Evolutionary conservation across 2,888 invertebrate species (phyloP).

Genomic region (Eristalis pertinax): DNA sequence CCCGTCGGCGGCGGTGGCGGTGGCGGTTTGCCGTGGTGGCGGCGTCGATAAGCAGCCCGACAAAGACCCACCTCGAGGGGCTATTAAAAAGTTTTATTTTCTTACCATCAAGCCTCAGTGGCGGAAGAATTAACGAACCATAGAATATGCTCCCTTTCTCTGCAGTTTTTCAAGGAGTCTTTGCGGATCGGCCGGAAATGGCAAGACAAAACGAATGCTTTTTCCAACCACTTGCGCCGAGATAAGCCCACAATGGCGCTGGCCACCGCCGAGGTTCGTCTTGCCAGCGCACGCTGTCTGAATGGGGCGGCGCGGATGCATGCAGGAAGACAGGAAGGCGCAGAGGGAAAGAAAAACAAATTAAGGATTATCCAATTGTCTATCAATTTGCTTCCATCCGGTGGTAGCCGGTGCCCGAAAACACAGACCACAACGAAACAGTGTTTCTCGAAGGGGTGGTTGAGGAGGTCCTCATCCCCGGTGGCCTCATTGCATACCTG

Average conservation of each 20-base stretch:
- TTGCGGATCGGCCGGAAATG: conserved; percentile 4
- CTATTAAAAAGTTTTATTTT: conserved; percentile 63
- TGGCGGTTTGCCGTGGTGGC: not conserved
- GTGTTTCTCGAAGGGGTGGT: not conserved
- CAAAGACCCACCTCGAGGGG: conserved; percentile 28
- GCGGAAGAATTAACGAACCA: conserved; percentile 64
- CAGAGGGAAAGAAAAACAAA: conserved; percentile 23
- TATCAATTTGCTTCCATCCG: conserved; percentile 66
- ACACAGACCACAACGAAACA: not conserved
- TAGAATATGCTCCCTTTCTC: conserved; percentile 62
- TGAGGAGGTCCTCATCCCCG: not conserved
- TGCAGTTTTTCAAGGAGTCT: conserved; percentile 31
- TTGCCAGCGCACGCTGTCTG: not conserved
- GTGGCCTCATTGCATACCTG: conserved; percentile 12
- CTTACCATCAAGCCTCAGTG: conserved; percentile 18
- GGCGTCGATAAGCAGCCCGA: not conserved
- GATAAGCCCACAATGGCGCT: conserved; percentile 27
- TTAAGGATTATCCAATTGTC: conserved; percentile 67
- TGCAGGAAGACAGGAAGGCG: conserved; percentile 8
- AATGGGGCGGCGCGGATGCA: not conserved
- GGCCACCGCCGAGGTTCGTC: conserved; percentile 10
- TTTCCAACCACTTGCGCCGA: conserved; percentile 15
- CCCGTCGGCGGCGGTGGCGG: not conserved
- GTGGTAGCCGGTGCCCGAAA: conserved; percentile 23
- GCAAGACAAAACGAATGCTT: conserved; percentile 8